Evolutionary conservation across 2,888 invertebrate species (phyloP), one percentile per base, ranked within the genome.

Genomic region (Onchidella celtica): DNA sequence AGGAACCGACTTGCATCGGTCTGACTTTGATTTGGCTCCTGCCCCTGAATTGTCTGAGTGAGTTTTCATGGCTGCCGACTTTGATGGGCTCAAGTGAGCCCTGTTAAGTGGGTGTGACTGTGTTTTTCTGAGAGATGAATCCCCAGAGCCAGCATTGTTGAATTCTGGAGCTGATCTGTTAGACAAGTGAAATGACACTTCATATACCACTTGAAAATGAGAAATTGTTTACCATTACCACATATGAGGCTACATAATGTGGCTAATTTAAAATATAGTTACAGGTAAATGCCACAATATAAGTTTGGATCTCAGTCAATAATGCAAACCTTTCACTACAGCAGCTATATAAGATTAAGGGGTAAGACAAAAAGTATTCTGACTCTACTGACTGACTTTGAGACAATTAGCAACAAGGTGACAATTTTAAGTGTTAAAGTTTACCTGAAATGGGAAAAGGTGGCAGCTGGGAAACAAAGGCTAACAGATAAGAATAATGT

Each of bases 81-180:
- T 81, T 47, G 81, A 76, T 11, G 84, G 84, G 21, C 82, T 83
- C 69, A 81, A 66, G 63, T 83, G 84, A 79, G 85, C 88, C 77
- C 88, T 86, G 27, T 94, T 93, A 79, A 90, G 89, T 63, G 94
- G 94, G 88, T 94, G 93, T 76, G 94, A 94, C 84, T 94, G 90
- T 17, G 94, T 94, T 93, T 94, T 94, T 86, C 94, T 92, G 78
- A 94, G 89, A 57, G 94, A 91, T 83, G 94, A 94, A 89, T 94
- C 95, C 75, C 86, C 87, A 93, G 94, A 94, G 72, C 90, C 85
- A 73, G 89, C 90, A 65, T 90, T 63, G 40, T 32, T 90, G 79
- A 93, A 88, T 83, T 93, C 93, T 47, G 93, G 93, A 34, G 93
- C 92, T 63, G 93, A 93, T 81, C 93, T 93, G 84, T 59, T 47